phyloP scores from a whole-genome alignment of 1,140 invertebrate species.

The Carcinoscorpius rotundicauda region DNA sequence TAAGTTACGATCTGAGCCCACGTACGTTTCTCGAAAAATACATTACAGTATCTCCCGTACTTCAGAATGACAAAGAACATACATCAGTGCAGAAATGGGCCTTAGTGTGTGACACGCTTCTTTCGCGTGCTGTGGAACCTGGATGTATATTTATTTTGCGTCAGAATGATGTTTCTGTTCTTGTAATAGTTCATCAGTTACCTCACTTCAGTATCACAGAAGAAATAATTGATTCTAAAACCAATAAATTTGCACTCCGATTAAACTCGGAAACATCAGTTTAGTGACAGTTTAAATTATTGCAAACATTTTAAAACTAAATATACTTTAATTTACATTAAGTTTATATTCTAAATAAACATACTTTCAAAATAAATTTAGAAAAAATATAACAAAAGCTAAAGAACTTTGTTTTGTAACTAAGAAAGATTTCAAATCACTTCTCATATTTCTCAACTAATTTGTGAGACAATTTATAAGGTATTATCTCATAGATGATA shows the following conservation, averaged over 20 bases:
- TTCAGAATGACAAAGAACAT: constrained; percentile 32
- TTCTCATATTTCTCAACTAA: too few relatives aligned
- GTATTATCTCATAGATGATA: too few relatives aligned
- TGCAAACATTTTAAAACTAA: too few relatives aligned
- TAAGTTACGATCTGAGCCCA: constrained; percentile 85
- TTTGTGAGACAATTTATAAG: too few relatives aligned
- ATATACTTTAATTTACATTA: too few relatives aligned
- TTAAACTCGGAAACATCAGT: constrained; percentile 95
- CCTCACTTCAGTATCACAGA: constrained; percentile 90
- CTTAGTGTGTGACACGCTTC: constrained; percentile 74
- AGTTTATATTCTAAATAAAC: too few relatives aligned
- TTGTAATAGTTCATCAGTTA: constrained; percentile 68
- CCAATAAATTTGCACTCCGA: constrained; percentile 86
- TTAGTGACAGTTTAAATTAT: constrained; percentile 31
- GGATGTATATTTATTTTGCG: constrained; percentile 76
- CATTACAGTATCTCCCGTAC: constrained; percentile 58
- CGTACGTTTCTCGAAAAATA: constrained; percentile 84
- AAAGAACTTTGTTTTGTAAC: too few relatives aligned
- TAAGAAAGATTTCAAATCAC: too few relatives aligned
- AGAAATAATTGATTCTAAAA: constrained; percentile 89
- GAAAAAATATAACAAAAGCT: too few relatives aligned
- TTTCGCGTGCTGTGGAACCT: constrained; percentile 63
- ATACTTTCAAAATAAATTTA: too few relatives aligned
- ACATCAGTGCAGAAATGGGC: constrained; percentile 68
- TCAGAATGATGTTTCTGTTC: constrained; percentile 81